phyloP scores from a whole-genome alignment of 2,113 vertebrate species.

The Solea solea region DNA sequence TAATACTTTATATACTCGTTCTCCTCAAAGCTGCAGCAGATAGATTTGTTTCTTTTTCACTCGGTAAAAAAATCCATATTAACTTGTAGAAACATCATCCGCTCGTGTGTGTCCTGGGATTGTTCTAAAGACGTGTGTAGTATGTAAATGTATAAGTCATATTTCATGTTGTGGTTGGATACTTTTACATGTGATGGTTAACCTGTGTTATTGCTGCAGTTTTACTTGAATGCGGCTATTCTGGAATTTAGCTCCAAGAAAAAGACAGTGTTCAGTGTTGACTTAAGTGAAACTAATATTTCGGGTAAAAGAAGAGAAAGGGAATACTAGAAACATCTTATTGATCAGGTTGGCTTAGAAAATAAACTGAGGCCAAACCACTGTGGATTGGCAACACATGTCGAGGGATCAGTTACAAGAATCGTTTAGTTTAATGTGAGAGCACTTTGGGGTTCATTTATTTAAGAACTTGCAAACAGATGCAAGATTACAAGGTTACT shows the following conservation, averaged over 20 bases:
- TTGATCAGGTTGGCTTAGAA: constrained; percentile 1
- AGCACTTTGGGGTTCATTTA: not conserved
- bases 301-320: not conserved
- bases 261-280: not conserved
- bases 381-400: constrained; percentile 2
- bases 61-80: not conserved
- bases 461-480: not conserved
- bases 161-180: not conserved
- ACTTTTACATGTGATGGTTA: too few relatives aligned
- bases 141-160: not conserved
- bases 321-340: constrained; percentile 19
- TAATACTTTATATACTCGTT: not conserved
- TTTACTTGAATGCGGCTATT: not conserved
- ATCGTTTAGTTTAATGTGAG: not conserved
- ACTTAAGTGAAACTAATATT: not conserved
- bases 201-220: too few relatives aligned
- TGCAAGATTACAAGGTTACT: not conserved
- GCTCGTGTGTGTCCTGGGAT: not conserved
- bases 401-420: constrained; percentile 2
- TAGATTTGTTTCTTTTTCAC: not conserved
- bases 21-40: not conserved
- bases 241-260: not conserved
- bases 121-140: not conserved
- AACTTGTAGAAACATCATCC: not conserved
- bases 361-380: not conserved